Percentiles rank a stretch among this genome's conserved stretches.
Evolutionary conservation across 1,140 invertebrate genomes (phyloP).

Genomic region (Babylonia areolata): DNA sequence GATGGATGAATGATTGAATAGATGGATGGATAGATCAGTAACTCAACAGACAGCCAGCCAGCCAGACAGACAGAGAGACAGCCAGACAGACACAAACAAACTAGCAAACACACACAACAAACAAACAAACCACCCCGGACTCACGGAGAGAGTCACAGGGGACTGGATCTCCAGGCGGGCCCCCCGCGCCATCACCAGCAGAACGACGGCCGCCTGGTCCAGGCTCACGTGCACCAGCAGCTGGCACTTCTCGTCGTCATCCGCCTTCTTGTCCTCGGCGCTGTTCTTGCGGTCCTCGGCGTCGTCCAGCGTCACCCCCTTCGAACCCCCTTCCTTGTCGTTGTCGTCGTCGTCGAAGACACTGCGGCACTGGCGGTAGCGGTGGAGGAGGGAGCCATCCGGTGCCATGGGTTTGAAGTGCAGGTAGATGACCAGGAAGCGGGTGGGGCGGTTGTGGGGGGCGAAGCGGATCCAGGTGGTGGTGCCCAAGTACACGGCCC

Average conservation of each 20-base stretch:
- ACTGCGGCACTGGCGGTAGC: constrained; percentile 28
- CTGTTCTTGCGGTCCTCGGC: neutral
- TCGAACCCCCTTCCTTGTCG: neutral
- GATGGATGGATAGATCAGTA: no score
- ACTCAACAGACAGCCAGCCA: neutral
- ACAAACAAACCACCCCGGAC: neutral
- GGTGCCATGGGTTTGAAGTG: constrained; percentile 43
- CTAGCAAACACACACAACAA: neutral
- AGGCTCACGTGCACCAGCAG: neutral
- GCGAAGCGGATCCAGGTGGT: constrained; percentile 42
- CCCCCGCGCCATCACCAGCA: neutral
- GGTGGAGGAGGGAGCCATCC: constrained; percentile 13
- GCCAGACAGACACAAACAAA: neutral
- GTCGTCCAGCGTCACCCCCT: neutral
- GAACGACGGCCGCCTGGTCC: neutral
- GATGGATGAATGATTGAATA: no score
- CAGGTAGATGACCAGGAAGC: constrained; percentile 42
- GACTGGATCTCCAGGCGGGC: constrained; percentile 15
- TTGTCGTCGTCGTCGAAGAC: constrained; percentile 30
- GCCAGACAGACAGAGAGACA: neutral
- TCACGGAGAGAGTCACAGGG: constrained; percentile 20
- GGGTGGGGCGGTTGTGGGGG: constrained; percentile 18
- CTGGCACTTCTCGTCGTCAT: constrained; percentile 22
- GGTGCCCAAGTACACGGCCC: constrained; percentile 36
- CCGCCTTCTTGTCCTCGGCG: neutral